Conservation (phyloP, 2,113 vertebrate genomes). For the Zapornia atra region DNA sequence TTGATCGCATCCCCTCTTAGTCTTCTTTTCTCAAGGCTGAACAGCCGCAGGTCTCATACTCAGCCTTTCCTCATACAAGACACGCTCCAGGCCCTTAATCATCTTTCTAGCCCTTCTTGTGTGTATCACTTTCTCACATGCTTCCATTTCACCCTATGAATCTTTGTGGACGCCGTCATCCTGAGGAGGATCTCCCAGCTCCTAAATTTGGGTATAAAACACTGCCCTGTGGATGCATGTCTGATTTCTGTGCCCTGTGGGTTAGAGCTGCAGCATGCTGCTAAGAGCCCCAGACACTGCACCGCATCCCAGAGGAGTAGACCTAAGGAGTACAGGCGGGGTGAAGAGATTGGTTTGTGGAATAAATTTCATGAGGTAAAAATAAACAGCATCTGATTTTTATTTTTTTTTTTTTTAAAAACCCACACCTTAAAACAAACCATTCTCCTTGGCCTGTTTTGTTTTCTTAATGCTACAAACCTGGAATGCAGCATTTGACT, state of each 20-base stretch:
- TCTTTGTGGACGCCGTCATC: background rate
- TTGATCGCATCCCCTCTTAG: too few relatives aligned
- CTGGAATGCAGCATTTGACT: background rate
- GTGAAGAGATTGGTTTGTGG: background rate
- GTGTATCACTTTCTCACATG: background rate
- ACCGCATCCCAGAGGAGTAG: background rate
- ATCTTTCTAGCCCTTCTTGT: too few relatives aligned
- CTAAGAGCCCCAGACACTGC: background rate
- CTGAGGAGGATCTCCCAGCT: background rate
- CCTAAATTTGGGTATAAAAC: background rate
- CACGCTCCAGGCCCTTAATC: too few relatives aligned
- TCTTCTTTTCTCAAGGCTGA: too few relatives aligned
- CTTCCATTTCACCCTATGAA: background rate
- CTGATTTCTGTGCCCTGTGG: background rate
- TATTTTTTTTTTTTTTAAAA: too few relatives aligned
- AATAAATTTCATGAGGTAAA: background rate
- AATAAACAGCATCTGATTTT: background rate
- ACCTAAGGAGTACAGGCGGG: background rate
- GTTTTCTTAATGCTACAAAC: background rate
- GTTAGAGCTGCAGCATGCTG: background rate
- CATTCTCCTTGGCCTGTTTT: background rate
- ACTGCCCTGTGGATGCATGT: fast-evolving
- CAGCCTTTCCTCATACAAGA: too few relatives aligned
- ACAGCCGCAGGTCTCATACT: too few relatives aligned
- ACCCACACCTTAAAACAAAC: too few relatives aligned